A percentile compares a stretch with the other conserved stretches of the same genome.
phyloP scores from a whole-genome alignment of 2,797 vertebrate genomes.

The Channa striata region DNA sequence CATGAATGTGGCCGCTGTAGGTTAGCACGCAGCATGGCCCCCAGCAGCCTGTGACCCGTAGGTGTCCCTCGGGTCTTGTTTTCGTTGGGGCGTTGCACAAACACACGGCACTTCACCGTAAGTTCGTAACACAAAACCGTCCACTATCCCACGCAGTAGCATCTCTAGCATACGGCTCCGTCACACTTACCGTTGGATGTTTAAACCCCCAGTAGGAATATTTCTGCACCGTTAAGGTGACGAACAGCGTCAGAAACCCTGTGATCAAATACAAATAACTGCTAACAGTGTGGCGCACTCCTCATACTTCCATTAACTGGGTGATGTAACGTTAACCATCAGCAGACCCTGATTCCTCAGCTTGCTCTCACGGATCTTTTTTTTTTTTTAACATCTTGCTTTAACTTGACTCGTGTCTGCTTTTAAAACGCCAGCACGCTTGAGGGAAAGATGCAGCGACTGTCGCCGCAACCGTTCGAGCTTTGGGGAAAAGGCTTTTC shows the following conservation, averaged over 20 bases:
- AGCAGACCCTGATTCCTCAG: slow-evolving; percentile 25
- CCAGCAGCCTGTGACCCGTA: slow-evolving; percentile 7
- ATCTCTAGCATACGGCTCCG: neutral
- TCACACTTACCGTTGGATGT: slow-evolving; percentile 3
- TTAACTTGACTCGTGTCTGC: slow-evolving; percentile 43
- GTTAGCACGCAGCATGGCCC: slow-evolving; percentile 26
- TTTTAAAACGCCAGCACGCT: slow-evolving; percentile 26
- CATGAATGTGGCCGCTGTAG: slow-evolving; percentile 6
- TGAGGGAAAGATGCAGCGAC: slow-evolving; percentile 33
- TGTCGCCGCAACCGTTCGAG: slow-evolving; percentile 14
- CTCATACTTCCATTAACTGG: slow-evolving; percentile 25
- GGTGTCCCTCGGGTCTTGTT: slow-evolving; percentile 20
- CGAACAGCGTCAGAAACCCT: slow-evolving; percentile 14
- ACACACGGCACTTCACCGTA: slow-evolving; percentile 2
- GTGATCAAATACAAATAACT: slow-evolving; percentile 45
- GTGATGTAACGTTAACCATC: slow-evolving; percentile 34
- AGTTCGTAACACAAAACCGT: slow-evolving; percentile 44
- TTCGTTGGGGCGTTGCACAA: slow-evolving; percentile 9
- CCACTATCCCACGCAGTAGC: slow-evolving; percentile 29
- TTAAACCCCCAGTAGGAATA: neutral
- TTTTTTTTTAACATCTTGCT: slow-evolving; percentile 26
- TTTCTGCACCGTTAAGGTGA: slow-evolving; percentile 5
- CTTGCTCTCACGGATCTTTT: slow-evolving; percentile 26
- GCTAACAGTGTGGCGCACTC: slow-evolving; percentile 34
- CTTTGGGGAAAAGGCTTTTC: slow-evolving; percentile 41